These are phyloP conservation scores for Sclerurus mexicanus DNA, from an alignment of 2,113 vertebrate species.

Conservation along the genomic window DNA sequence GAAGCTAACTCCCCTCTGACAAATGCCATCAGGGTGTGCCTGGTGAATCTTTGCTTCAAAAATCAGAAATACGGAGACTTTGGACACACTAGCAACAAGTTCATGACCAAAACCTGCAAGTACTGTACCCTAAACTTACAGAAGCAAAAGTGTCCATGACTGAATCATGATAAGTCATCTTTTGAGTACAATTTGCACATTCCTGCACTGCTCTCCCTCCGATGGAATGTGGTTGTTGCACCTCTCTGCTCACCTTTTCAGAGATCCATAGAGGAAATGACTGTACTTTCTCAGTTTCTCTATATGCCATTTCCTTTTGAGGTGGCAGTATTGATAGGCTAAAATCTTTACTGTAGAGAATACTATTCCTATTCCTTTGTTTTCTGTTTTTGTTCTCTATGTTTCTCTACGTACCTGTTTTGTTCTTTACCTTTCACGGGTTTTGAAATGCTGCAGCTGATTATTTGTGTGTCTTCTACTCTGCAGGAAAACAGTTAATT, in stretches of 20 bases:
- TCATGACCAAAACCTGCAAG: neutral
- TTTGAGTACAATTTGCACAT: neutral
- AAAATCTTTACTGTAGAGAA: neutral
- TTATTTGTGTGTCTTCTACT: neutral
- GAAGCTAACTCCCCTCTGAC: slow-evolving; percentile 59
- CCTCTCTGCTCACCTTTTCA: neutral
- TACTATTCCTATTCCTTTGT: neutral
- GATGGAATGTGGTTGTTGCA: neutral
- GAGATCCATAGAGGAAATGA: neutral
- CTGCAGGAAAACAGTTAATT: neutral
- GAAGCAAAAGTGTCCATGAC: neutral
- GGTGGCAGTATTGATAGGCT: neutral
- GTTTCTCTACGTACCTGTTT: neutral
- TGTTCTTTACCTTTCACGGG: neutral
- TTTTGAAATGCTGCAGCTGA: neutral
- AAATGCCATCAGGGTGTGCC: slow-evolving; percentile 46
- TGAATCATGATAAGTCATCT: neutral
- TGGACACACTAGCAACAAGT: neutral
- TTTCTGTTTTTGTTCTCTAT: neutral
- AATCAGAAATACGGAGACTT: neutral
- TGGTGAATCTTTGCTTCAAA: slow-evolving; percentile 21
- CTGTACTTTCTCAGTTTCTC: neutral
- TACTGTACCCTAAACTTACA: neutral
- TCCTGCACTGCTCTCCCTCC: neutral
- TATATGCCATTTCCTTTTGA: neutral